Evolutionary conservation across 2,888 invertebrate genomes (phyloP).

Genomic region (Eurytoma californica): DNA sequence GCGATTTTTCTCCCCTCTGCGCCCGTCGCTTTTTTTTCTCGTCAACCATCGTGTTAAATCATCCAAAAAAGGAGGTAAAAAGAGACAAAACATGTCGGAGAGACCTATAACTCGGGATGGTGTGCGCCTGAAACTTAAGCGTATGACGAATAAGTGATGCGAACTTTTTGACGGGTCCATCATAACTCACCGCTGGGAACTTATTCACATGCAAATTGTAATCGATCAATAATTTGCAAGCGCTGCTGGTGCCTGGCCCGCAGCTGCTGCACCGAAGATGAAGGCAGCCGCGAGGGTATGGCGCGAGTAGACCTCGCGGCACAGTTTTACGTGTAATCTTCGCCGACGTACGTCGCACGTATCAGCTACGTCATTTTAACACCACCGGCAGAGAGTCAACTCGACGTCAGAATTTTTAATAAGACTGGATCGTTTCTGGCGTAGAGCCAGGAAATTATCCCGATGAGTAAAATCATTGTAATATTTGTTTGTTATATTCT

Average conservation of each 20-base stretch:
- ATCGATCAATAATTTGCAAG: conserved; percentile 50
- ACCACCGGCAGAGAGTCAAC: too few relatives aligned
- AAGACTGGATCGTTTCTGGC: too few relatives aligned
- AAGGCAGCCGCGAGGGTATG: background rate
- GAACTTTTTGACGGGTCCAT: conserved; percentile 48
- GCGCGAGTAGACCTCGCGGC: too few relatives aligned
- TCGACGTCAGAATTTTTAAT: too few relatives aligned
- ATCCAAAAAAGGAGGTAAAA: background rate
- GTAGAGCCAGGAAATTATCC: too few relatives aligned
- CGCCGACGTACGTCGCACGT: too few relatives aligned
- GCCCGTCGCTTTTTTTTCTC: background rate
- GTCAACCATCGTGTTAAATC: too few relatives aligned
- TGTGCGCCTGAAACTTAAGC: background rate
- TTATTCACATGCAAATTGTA: conserved; percentile 51
- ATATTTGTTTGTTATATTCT: too few relatives aligned
- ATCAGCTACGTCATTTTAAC: too few relatives aligned
- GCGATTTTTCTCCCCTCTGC: background rate
- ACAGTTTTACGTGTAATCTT: background rate
- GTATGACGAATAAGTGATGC: conserved; percentile 10
- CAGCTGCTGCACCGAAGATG: conserved; percentile 27
- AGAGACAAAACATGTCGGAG: background rate
- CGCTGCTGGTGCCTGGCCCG: background rate
- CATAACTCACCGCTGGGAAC: conserved; percentile 40
- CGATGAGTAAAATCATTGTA: too few relatives aligned
- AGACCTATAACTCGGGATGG: background rate